phyloP scores from a whole-genome alignment of 2,797 vertebrate genomes.

The Florisuga fusca region DNA sequence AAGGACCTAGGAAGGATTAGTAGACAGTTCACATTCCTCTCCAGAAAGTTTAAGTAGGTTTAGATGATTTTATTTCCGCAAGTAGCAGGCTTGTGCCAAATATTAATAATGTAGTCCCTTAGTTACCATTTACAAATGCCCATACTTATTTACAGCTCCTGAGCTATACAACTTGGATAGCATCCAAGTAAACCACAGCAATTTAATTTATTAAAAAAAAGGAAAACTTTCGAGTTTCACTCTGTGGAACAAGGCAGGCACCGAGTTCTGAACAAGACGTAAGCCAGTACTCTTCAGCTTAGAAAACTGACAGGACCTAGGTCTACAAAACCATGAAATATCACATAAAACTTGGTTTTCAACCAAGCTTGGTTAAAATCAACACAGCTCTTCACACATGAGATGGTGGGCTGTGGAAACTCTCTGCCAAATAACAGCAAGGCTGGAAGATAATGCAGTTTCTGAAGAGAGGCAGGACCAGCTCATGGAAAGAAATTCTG shows the following conservation, averaged over 20 bases:
- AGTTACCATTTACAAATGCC: conserved; percentile 48
- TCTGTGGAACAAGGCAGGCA: neutral
- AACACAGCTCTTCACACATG: neutral
- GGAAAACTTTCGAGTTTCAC: conserved; percentile 14
- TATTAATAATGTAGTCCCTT: conserved; percentile 31
- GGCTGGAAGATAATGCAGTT: neutral
- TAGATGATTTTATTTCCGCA: conserved; percentile 46
- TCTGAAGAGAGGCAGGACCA: neutral
- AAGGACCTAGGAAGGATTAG: conserved; percentile 9
- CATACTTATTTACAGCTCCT: conserved; percentile 47
- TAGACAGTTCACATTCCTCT: conserved; percentile 31
- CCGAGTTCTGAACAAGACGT: neutral
- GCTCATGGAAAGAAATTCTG: neutral
- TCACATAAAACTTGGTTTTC: neutral
- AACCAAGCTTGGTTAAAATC: neutral
- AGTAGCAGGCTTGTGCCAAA: conserved; percentile 1
- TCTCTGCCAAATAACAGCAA: neutral
- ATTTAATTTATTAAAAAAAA: conserved; percentile 32
- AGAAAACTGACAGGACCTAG: neutral
- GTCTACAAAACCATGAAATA: neutral
- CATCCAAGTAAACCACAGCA: conserved; percentile 27
- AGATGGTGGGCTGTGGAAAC: neutral
- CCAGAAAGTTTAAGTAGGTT: neutral
- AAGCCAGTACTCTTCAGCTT: neutral
- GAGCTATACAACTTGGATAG: conserved; percentile 6